Base-by-base conservation (phyloP, 2,113 vertebrate species). In the Nematolebias whitei region DNA sequence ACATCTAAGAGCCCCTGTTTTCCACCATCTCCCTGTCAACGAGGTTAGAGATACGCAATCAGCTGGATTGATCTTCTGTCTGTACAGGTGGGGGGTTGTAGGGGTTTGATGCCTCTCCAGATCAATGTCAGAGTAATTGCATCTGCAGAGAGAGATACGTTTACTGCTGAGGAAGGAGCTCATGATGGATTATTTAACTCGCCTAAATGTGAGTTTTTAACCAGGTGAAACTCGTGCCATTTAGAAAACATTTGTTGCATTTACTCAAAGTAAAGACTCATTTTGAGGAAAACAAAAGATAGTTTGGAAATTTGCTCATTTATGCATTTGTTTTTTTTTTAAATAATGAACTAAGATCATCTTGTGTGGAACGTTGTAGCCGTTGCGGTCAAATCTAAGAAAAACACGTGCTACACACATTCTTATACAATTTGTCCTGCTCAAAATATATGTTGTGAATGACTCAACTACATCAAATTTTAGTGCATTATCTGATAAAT, bases 61-160 rank as follows among this genome's bases (percentile, higher is more conserved):
- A 73, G 74, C 74, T 18, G 16, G 60, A 89, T 90, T 77, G 85
- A 90, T 89, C 79, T 87, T 62, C 75, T 80, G 80, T 86, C 85
- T 57, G 57, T 55, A 66, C 63, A 72, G 52, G 62, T 20, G 68
- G 56, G 58, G n/a, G 54, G 41, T 19, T 78, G 68, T 29, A 56
- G 29, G 54, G 60, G 41, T 45, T 43, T 71, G 80, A 84, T 69
- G 63, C 58, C 61, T 71, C 60, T 40, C 29, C 48, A 65, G 85
- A 89, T 90, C 83, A 84, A 80, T 84, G 76, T 77, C 64, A 64
- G 66, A 56, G 63, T 80, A 82, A 90, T 90, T 84, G 76, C 71
- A 83, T 85, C 66, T 57, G 64, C 29, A 0, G 56, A 38, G 51
- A 38, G 51, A 10, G n/a, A 79, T 72, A 54, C 76, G 51, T 74